Percentiles rank a stretch among this genome's conserved stretches.
Conservation (phyloP, 1,140 invertebrate genomes). For the Stratiolaelaps scimitus region DNA sequence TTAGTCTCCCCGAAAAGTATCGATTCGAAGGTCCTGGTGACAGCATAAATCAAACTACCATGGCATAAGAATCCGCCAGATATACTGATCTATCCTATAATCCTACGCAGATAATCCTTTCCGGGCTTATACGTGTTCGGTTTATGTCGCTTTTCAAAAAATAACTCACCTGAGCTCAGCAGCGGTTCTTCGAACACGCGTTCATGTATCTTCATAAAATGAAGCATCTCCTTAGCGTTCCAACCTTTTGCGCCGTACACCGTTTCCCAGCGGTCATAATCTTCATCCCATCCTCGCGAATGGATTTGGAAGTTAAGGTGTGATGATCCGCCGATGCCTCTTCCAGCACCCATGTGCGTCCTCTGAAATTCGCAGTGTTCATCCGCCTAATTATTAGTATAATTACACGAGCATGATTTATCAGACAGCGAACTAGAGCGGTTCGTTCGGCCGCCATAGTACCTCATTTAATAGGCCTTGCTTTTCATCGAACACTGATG, state of each 20-base stretch:
- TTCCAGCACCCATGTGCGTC: conserved; percentile 1
- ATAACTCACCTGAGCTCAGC: neutral
- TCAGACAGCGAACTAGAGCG: too few relatives aligned
- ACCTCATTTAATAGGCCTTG: neutral
- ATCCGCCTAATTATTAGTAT: too few relatives aligned
- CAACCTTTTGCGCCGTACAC: conserved; percentile 8
- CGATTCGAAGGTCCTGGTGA: too few relatives aligned
- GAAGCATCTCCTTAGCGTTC: neutral
- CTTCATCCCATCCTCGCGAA: conserved; percentile 10
- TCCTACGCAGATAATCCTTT: too few relatives aligned
- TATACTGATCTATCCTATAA: too few relatives aligned
- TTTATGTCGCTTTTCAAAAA: too few relatives aligned
- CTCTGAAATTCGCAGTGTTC: neutral
- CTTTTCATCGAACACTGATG: neutral
- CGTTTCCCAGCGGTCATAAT: conserved; percentile 1
- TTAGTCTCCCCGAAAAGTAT: too few relatives aligned
- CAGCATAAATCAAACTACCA: too few relatives aligned
- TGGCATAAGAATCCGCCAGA: too few relatives aligned
- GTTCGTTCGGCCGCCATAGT: too few relatives aligned
- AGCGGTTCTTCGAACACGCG: neutral
- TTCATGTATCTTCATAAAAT: conserved; percentile 11
- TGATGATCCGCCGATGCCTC: conserved; percentile 10
- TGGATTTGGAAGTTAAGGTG: conserved; percentile 16
- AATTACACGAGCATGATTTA: too few relatives aligned
- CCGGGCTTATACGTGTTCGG: too few relatives aligned